Evolutionary conservation across 2,888 invertebrate species (phyloP), one percentile per base, ranked within the genome.

Genomic region (Linnaemya vulpina): DNA sequence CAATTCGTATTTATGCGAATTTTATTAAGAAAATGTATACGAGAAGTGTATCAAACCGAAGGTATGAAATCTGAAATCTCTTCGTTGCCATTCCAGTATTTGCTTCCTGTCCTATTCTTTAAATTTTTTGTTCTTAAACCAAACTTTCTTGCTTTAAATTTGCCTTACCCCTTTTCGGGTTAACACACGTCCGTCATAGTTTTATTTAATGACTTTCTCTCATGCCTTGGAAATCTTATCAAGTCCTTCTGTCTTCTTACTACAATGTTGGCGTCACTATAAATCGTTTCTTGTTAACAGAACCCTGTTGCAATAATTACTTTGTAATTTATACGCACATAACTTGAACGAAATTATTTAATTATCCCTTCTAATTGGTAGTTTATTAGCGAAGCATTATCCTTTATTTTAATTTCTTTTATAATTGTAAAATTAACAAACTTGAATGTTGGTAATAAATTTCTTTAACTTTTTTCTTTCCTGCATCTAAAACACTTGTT

Each of bases 371-470:
- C 11, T 74, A 74, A 60, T 40, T 74, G 40, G 9, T 40, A 73
- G 40, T 60, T 74, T 43, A 49, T 80, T 60, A 60, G 80, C 4
- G 15, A 49, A 74, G n/a, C n/a, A 73, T 71, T 55, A 71, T 67
- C 15, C 51, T 58, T 60, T 67, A 20, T 67, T 30, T 80, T 49
- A 73, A 40, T 74, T 60, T 67, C 25, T 60, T 67, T 40, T 40
- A 30, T 53, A 78, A 78, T 70, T 71, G 63, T 20, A 63, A 78
- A 53, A 63, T 55, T 35, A 63, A 38, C 17, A 17, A 17, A 60
- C 63, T 62, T 71, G 40, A 78, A 53, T 78, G 46, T 63, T 43
- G 53, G 13, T 55, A 63, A 62, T 53, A 51, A 10, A 25, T 58
- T 49, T 70, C 30, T 51, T 60, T 25, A 60, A 5, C 0, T 63